A percentile compares a stretch with the other conserved stretches of the same genome.
Evolutionary conservation across 2,888 invertebrate genomes (phyloP).

Genomic region (Caenorhabditis macrosperma): DNA sequence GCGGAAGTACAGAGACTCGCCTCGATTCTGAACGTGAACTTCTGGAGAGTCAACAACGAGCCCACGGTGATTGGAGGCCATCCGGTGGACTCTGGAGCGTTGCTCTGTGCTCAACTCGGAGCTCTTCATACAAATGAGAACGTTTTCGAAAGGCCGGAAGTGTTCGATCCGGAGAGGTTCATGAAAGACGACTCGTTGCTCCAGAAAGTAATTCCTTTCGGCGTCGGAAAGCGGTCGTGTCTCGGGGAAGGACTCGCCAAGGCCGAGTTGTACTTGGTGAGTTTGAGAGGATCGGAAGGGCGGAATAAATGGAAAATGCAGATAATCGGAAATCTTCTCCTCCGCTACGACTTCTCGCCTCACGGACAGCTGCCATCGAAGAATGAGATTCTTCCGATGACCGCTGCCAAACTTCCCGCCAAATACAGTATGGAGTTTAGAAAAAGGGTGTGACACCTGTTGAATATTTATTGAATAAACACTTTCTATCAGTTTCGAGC

Average conservation of each 20-base stretch:
- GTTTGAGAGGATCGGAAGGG: background rate
- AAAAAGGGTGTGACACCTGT: too few species aligned
- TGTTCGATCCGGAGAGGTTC: conserved; percentile 60
- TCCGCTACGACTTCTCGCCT: conserved; percentile 22
- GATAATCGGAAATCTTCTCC: conserved; percentile 51
- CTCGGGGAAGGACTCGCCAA: conserved; percentile 60
- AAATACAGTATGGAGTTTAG: too few species aligned
- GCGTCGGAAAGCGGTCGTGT: conserved; percentile 63
- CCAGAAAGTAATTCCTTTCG: conserved; percentile 55
- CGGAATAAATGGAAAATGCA: conserved; percentile 1
- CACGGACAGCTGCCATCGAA: conserved; percentile 17
- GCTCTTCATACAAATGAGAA: conserved; percentile 53
- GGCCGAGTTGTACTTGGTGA: conserved; percentile 62
- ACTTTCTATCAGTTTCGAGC: too few species aligned
- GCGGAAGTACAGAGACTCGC: conserved; percentile 62
- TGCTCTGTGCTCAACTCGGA: conserved; percentile 57
- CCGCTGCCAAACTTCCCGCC: too few species aligned
- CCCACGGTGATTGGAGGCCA: conserved; percentile 40
- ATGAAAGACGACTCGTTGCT: conserved; percentile 40
- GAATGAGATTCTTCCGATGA: too few species aligned
- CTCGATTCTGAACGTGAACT: conserved; percentile 56
- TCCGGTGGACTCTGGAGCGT: conserved; percentile 29
- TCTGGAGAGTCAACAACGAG: conserved; percentile 41
- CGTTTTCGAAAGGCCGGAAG: conserved; percentile 30
- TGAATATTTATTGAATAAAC: too few species aligned